Evolutionary conservation across 2,888 invertebrate genomes (phyloP), one percentile per base, ranked within the genome.

Genomic region (Mesopsocus fuscifrons): DNA sequence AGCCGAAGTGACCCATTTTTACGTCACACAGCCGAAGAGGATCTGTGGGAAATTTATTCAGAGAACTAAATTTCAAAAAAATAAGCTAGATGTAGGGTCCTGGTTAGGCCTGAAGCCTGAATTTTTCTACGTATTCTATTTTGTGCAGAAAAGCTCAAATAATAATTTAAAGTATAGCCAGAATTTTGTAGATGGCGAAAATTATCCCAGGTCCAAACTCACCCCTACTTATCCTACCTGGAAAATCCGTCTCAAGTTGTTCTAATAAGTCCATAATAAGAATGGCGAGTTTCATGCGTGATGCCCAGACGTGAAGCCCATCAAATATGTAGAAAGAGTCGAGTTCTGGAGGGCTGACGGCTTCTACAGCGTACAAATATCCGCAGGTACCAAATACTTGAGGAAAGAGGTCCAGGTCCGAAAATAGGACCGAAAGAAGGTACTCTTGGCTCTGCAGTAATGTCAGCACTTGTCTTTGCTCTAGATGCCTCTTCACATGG

Each of bases 371-470:
- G 57, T 73, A 78, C 51, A 74, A 67, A 2, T 68, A 62, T 0
- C 78, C 78, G 56, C 78, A 78, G 1, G 73, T 71, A 4, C 76
- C 77, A 35, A 73, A 59, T 21, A 77, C 56, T 51, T 69, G 69
- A 2, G 79, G 77, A 52, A 78, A 74, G 41, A 75, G 61, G 48
- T 71, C 69, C 50, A 66, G 62, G 46, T 71, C 68, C 26, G 68
- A 65, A 56, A 70, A 72, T 41, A 74, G 56, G 34, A 66, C 61
- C 26, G 72, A 65, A 40, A 74, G 60, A 2, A 76, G 54, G 57
- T 75, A 80, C 56, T 79, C 79, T 54, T 73, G 71, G 52, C 76
- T 73, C 53, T 74, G 71, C 1, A 74, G 52, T 18, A 79, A 58
- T 32, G 38, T 38, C 6, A 5, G 20, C 17, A 20, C 26, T n/a